phyloP scores from a whole-genome alignment of 2,888 invertebrate genomes.

The Theretra japonica region DNA sequence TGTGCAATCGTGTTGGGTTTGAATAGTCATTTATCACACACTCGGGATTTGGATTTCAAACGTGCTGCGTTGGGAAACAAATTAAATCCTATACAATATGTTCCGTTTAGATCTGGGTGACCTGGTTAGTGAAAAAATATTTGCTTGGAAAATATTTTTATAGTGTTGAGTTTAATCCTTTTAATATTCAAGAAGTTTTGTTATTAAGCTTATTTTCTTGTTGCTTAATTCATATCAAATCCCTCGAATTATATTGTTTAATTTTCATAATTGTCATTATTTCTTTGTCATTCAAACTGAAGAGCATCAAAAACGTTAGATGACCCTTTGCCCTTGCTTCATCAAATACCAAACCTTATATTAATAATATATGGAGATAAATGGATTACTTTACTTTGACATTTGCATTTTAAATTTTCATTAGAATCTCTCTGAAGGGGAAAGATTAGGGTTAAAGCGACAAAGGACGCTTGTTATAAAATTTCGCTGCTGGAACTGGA shows the following conservation, averaged over 20 bases:
- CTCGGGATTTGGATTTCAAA: neutral
- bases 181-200: too few species aligned
- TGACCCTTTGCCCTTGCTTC: too few species aligned
- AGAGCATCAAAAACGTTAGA: too few species aligned
- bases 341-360: too few species aligned
- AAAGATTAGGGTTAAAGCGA: neutral
- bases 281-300: too few species aligned
- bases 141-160: neutral
- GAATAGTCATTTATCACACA: neutral
- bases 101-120: neutral
- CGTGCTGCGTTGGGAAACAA: neutral
- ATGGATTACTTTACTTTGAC: too few species aligned
- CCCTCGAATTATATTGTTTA: too few species aligned
- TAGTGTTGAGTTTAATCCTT: neutral
- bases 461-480: neutral
- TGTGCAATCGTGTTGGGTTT: neutral
- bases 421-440: neutral
- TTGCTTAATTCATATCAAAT: too few species aligned
- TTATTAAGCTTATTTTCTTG: too few species aligned
- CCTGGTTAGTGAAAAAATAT: too few species aligned
- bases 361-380: too few species aligned
- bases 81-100: neutral
- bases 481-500: neutral
- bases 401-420: conserved; percentile 4
- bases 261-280: too few species aligned